Percentiles rank a stretch among this genome's conserved stretches.
Conservation (phyloP, 2,888 invertebrate genomes). For the Meghimatium bilineatum region DNA sequence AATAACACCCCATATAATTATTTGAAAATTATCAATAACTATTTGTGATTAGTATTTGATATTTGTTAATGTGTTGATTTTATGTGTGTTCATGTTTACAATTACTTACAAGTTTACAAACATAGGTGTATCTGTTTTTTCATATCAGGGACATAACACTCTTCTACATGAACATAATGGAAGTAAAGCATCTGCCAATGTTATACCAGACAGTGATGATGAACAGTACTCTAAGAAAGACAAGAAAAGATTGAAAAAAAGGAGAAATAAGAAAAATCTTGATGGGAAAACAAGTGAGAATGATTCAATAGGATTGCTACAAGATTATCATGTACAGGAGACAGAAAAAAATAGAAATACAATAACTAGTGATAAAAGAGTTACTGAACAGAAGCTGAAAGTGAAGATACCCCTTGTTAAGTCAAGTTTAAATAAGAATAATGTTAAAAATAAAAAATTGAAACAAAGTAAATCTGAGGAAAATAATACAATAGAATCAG, state of each 20-base stretch:
- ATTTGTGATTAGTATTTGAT: too few species aligned
- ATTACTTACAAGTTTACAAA: too few species aligned
- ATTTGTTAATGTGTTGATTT: neutral
- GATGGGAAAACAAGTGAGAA: neutral
- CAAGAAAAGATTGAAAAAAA: slow-evolving; percentile 32
- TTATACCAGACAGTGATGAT: slow-evolving; percentile 37
- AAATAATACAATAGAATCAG: slow-evolving; percentile 1
- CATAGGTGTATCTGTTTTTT: neutral
- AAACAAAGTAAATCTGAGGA: slow-evolving; percentile 5
- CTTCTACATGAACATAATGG: neutral
- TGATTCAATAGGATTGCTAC: neutral
- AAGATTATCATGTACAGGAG: too few species aligned
- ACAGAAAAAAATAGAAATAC: neutral
- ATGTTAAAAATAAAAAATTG: neutral
- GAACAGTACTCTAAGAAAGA: slow-evolving; percentile 42
- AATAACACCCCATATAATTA: too few species aligned
- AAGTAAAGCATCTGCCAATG: neutral
- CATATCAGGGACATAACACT: neutral
- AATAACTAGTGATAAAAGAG: neutral
- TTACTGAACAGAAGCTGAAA: neutral
- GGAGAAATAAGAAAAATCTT: slow-evolving; percentile 16
- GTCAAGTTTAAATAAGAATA: neutral
- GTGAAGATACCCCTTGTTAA: neutral
- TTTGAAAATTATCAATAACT: too few species aligned
- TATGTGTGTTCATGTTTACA: too few species aligned